Evolutionary conservation across 2,113 vertebrate species (phyloP), one percentile per base, ranked within the genome.

Genomic region (Neopipo cinnamomea): DNA sequence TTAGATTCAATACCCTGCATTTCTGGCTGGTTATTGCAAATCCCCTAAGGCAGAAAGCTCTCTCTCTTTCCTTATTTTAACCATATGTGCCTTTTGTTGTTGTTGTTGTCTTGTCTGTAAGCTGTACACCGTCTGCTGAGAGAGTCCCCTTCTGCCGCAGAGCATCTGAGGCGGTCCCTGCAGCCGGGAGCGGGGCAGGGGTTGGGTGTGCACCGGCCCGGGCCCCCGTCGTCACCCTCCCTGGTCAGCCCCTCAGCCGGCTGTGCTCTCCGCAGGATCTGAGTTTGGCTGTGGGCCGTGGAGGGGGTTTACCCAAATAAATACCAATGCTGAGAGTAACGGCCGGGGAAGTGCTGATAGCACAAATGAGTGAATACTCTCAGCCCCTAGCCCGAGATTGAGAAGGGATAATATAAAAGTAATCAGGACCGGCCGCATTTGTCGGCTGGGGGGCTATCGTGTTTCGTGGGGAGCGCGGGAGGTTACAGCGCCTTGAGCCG

Each of bases 51-150:
- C 97, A 42, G 89, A 91, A 77, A 72, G 88, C 91, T 17, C 91
- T 1, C 82, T 23, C 80, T 52, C 78, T 59, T 67, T 63, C 83
- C 88, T 95, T 86, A 95, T 96, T 96, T 96, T 93, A 97, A 94
- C 96, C 97, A 96, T 95, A 96, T 96, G 95, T 97, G 96, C 79
- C 92, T 95, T 95, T 92, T 92, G 85, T 95, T 95, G 94, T 92
- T 95, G 95, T 86, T 94, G 95, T 95, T 97, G 96, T 97, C 96
- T 97, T 96, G 96, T 97, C 96, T 96, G 80, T 83, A 63, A 74
- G 59, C 84, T 39, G 77, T 35, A n/a, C 61, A 16, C 85, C 83
- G 81, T 22, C 75, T 71, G 82, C 82, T 56, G 56, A 53, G 67
- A 89, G 81, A 61, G 61, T 81, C 24, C 41, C 59, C 76, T 42